Evolutionary conservation across 1,140 invertebrate species (phyloP).

Genomic region (Oedothorax gibbosus): DNA sequence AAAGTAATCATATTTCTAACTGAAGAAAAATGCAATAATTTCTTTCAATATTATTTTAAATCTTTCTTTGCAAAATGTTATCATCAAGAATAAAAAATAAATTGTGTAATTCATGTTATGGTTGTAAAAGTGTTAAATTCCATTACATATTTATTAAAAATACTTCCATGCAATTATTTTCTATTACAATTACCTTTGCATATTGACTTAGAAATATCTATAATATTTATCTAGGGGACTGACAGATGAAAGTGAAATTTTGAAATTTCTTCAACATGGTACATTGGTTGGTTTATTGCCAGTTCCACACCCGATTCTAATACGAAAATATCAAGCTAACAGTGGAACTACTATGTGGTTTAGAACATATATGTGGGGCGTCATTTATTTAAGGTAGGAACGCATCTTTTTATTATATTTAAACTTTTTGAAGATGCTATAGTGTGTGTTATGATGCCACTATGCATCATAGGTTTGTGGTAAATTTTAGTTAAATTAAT

Average conservation of each 20-base stretch:
- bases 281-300: conserved; percentile 97
- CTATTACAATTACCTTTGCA: no score
- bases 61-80: no score
- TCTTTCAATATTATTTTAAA: no score
- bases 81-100: no score
- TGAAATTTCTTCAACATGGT: conserved; percentile 98
- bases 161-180: no score
- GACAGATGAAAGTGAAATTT: conserved; percentile 98
- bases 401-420: background rate
- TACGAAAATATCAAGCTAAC: conserved; percentile 96
- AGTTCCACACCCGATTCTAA: conserved; percentile 98
- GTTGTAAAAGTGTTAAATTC: no score
- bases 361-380: conserved; percentile 98
- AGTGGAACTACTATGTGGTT: conserved; percentile 99
- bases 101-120: no score
- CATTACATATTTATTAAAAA: no score
- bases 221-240: conserved; percentile 81
- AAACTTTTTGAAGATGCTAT: background rate
- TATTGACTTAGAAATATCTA: background rate
- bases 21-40: no score
- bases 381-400: conserved; percentile 92
- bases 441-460: background rate
- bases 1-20: no score
- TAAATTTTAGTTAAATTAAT: background rate
- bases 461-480: background rate